Evolutionary conservation across 37 sponge, comb jelly and placozoan genomes (phyloP).

Genomic region (Halichondria panicea): DNA sequence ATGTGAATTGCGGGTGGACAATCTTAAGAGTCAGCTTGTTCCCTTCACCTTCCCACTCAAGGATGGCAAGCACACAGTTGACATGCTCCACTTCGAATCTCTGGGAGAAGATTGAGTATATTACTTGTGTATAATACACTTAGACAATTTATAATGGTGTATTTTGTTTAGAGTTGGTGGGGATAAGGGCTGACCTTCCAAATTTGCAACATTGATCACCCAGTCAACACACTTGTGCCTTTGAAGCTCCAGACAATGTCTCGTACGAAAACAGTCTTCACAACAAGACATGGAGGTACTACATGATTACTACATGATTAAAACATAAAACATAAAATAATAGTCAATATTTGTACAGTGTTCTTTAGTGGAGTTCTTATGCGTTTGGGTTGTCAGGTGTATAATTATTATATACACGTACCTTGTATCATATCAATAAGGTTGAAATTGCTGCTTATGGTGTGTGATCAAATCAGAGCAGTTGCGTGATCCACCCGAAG

Average conservation of each 20-base stretch:
- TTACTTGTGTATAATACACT: not conserved
- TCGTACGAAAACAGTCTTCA: constrained; percentile 17
- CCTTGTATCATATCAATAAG: not conserved
- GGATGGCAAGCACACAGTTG: constrained; percentile 4
- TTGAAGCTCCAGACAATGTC: constrained; percentile 26
- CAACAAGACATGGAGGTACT: constrained; percentile 26
- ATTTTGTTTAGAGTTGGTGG: not conserved
- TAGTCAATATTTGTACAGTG: constrained; percentile 19
- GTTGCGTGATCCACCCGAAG: not conserved
- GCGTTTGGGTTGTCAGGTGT: constrained; percentile 32
- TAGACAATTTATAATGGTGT: not conserved
- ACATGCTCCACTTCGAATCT: constrained; percentile 17
- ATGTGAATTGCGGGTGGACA: no score
- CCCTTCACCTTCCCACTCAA: constrained; percentile 19
- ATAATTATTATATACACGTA: not conserved
- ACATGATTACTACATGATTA: no score
- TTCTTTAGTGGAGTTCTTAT: constrained; percentile 38
- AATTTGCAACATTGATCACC: constrained; percentile 3
- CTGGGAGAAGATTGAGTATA: not conserved
- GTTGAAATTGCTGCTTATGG: constrained; percentile 56
- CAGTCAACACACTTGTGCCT: constrained; percentile 13
- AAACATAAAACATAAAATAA: not conserved
- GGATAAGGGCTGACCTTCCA: constrained; percentile 46
- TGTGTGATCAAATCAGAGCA: constrained; percentile 18
- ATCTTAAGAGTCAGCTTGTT: constrained; percentile 1